Conservation (phyloP, 2,888 invertebrate species). For the Nesidiocoris tenuis region DNA sequence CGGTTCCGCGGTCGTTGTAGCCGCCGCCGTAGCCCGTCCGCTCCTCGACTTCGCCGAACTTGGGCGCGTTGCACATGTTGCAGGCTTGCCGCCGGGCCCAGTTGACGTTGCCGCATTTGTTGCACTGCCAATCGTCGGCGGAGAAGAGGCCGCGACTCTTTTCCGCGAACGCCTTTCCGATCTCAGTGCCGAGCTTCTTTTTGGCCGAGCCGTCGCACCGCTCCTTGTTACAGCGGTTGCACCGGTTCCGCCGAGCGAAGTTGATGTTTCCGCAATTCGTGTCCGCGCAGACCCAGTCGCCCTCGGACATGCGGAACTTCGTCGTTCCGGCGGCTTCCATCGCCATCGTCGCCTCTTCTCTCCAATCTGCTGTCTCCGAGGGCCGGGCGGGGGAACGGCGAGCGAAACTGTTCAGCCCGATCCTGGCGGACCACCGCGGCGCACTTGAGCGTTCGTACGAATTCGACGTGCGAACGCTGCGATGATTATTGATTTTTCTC, state of each 20-base stretch:
- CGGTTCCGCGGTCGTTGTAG: conserved; percentile 93
- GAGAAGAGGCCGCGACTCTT: conserved; percentile 94
- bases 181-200: conserved; percentile 90
- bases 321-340: conserved; percentile 43
- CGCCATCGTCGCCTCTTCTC: conserved; percentile 12
- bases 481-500: no score
- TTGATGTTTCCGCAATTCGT: conserved; percentile 84
- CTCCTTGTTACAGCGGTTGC: conserved; percentile 85
- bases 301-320: conserved; percentile 54
- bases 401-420: no score
- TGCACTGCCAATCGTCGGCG: conserved; percentile 99
- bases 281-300: conserved; percentile 68
- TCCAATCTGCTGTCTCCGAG: no score
- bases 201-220: conserved; percentile 55
- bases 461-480: no score
- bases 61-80: conserved; percentile 98
- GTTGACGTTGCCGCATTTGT: conserved; percentile 99
- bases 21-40: conserved; percentile 80
- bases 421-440: no score
- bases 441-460: no score
- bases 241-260: conserved; percentile 84
- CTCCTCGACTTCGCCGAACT: conserved; percentile 89
- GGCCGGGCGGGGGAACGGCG: no score
- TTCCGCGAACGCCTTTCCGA: conserved; percentile 97
- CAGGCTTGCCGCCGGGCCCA: conserved; percentile 95